Evolutionary conservation across 2,797 vertebrate genomes (phyloP), one percentile per base, ranked within the genome.

Genomic region (Hippocampus kuda): DNA sequence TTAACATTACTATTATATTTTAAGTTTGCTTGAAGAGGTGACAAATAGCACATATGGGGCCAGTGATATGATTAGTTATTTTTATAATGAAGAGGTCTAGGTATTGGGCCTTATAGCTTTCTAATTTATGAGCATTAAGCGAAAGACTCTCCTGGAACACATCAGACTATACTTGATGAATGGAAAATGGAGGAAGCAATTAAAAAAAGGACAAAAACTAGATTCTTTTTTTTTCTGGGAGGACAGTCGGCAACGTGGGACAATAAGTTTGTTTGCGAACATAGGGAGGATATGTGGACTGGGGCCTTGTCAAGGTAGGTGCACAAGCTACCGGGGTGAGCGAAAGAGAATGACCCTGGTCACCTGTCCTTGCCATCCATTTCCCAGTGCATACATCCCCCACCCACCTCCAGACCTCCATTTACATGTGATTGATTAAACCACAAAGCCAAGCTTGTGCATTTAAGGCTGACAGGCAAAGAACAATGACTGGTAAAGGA

Each of bases 291-390:
- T 18, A 42, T 22, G 13, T 30, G 26, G 77, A 27, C 69, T 46
- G 61, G 9, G n/a, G 75, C 70, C 65, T 77, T 75, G 82, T 83
- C 77, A 79, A 86, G 84, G 85, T 86, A 90, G 79, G 80, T 71
- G 75, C 77, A 83, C 72, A 74, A 85, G 73, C 83, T 87, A 81
- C 84, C 84, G 86, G 89, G 88, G 85, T 89, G 87, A 88, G 76
- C 76, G 75, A 78, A 76, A 76, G 79, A 80, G 77, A 79, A 75
- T 81, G 85, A 90, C 88, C 86, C 85, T 67, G 79, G 74, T 89
- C 89, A 91, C 87, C 89, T 90, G 89, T 88, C 85, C 82, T 77
- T 84, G 84, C 89, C 84, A 86, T 79, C 79, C 74, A 76, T 72
- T 77, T 76, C 71, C 54, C 70, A 65, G 64, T 66, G 22, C 18